These are phyloP conservation scores for Coreoperca whiteheadi DNA, from an alignment of 2,113 vertebrate genomes.

Conservation along the genomic window DNA sequence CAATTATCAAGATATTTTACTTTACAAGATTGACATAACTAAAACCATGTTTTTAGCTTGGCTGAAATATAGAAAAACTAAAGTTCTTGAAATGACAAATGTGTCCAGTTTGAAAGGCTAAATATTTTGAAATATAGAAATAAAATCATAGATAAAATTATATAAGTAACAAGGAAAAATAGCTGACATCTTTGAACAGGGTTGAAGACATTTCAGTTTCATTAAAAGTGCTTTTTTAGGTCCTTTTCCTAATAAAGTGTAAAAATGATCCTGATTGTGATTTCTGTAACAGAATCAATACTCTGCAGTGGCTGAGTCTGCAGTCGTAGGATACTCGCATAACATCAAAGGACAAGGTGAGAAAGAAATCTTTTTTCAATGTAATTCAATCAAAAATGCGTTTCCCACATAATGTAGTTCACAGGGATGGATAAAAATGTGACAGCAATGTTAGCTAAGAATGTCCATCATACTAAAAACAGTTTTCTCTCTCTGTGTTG, in stretches of 20 bases:
- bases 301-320: constrained; percentile 84
- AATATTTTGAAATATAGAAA: too few species aligned
- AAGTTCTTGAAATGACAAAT: neutral
- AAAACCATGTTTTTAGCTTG: neutral
- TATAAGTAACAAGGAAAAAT: neutral
- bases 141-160: neutral
- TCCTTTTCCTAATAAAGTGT: neutral
- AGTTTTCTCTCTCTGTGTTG: neutral
- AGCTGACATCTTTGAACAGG: neutral
- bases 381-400: neutral
- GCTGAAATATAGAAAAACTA: neutral
- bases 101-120: too few species aligned
- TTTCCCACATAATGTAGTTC: neutral
- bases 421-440: neutral
- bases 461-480: neutral
- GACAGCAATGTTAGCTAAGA: neutral
- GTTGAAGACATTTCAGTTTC: neutral
- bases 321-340: constrained; percentile 84
- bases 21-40: neutral
- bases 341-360: constrained; percentile 87
- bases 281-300: constrained; percentile 84
- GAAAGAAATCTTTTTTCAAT: neutral
- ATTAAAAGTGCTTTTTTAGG: neutral
- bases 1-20: neutral
- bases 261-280: neutral